Conservation (phyloP, 2,797 vertebrate genomes). For the Fratercula arctica region DNA sequence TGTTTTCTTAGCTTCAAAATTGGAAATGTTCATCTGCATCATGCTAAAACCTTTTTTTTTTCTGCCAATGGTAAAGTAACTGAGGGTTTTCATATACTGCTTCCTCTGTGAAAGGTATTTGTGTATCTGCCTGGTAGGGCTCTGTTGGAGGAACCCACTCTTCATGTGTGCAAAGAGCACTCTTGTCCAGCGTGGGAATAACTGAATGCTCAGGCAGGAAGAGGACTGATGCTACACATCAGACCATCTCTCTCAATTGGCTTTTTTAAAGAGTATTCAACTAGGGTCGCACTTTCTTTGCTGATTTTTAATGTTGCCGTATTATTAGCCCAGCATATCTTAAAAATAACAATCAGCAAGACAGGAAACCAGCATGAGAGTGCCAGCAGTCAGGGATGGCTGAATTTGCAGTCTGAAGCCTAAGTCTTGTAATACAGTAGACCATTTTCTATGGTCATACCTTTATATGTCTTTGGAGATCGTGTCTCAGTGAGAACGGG, state of each 20-base stretch:
- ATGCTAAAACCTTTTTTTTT: not conserved
- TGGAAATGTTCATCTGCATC: not conserved
- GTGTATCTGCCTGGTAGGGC: not conserved
- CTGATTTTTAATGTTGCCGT: not conserved
- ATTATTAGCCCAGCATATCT: not conserved
- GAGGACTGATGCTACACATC: not conserved
- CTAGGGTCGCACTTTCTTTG: not conserved
- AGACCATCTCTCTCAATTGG: not conserved
- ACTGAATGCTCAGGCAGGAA: not conserved
- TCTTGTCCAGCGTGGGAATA: not conserved
- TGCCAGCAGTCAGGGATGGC: not conserved
- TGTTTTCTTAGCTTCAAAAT: not conserved
- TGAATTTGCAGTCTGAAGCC: not conserved
- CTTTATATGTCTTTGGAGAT: not conserved
- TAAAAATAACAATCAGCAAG: not conserved
- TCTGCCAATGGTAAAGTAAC: not conserved
- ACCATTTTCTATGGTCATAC: not conserved
- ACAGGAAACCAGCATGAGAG: not conserved
- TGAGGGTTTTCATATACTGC: not conserved
- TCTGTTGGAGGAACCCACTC: not conserved
- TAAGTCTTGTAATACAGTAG: not conserved
- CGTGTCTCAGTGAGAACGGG: fast-evolving
- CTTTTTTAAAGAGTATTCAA: not conserved
- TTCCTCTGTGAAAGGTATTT: not conserved
- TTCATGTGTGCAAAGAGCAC: not conserved